A percentile compares a stretch with the other conserved stretches of the same genome.
Conservation (phyloP, 35 echinoderm and acorn worm species). For the Ptychodera flava region DNA sequence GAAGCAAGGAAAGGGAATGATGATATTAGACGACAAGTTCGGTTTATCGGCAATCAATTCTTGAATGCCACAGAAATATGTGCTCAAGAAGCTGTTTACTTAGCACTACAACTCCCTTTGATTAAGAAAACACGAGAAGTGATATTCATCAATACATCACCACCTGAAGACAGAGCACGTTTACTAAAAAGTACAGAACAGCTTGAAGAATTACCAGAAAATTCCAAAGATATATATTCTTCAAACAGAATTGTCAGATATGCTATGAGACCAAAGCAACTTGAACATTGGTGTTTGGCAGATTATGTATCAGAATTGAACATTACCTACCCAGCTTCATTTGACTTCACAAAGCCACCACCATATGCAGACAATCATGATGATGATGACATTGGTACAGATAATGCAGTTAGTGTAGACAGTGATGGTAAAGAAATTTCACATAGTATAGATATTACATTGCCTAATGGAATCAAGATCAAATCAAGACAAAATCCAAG, state of each 20-base stretch:
- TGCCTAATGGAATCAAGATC: slow-evolving; percentile 15
- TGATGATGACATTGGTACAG: not conserved
- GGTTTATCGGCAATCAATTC: slow-evolving; percentile 49
- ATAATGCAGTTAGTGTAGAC: not conserved
- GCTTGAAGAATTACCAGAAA: slow-evolving; percentile 42
- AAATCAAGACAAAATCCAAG: slow-evolving; percentile 14
- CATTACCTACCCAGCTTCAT: not conserved
- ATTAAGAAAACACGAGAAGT: slow-evolving; percentile 38
- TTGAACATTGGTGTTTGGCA: slow-evolving; percentile 51
- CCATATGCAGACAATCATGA: slow-evolving; percentile 12
- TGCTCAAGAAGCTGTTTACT: slow-evolving; percentile 69
- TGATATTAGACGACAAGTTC: slow-evolving; percentile 28
- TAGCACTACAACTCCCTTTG: slow-evolving; percentile 42
- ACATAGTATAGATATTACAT: slow-evolving; percentile 15
- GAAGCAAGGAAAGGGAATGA: slow-evolving; percentile 48
- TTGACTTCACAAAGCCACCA: not conserved
- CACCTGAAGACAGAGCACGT: slow-evolving; percentile 29
- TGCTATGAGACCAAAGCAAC: slow-evolving; percentile 20
- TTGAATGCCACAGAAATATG: slow-evolving; percentile 54
- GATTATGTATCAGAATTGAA: slow-evolving; percentile 48
- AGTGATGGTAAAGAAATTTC: not conserved
- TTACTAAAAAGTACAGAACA: slow-evolving; percentile 28
- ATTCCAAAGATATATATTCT: slow-evolving; percentile 41
- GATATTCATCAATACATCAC: slow-evolving; percentile 61
- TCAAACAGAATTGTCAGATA: slow-evolving; percentile 29